phyloP scores from a whole-genome alignment of 2,797 vertebrate species.

The Falco cherrug region DNA sequence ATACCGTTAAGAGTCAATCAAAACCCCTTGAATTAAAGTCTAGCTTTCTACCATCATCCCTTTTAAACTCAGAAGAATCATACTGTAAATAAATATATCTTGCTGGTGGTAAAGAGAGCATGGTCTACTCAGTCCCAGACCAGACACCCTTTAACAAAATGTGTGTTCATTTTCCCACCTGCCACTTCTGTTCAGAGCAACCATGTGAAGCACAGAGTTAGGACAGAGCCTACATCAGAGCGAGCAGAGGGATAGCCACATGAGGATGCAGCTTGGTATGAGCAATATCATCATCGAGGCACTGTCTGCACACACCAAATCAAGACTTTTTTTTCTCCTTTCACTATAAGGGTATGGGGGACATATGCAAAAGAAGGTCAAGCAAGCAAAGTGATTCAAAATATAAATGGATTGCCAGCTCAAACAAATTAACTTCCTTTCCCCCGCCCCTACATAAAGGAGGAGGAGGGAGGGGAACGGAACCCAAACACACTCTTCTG shows the following conservation, averaged over 20 bases:
- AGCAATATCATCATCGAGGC: neutral
- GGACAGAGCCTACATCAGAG: neutral
- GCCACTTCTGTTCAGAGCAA: constrained; percentile 38
- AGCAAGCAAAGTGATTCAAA: neutral
- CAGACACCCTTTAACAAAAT: constrained; percentile 26
- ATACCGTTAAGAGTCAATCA: constrained; percentile 45
- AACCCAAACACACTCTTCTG: neutral
- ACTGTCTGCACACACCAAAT: neutral
- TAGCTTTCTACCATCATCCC: neutral
- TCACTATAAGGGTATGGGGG: neutral
- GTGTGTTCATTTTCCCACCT: constrained; percentile 37
- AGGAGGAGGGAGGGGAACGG: fast-evolving
- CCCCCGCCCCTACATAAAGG: neutral
- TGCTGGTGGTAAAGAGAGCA: constrained; percentile 17
- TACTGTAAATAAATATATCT: constrained; percentile 45
- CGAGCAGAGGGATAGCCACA: neutral
- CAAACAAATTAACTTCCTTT: neutral
- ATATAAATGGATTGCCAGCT: neutral
- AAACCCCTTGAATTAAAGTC: constrained; percentile 13
- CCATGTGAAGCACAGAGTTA: neutral
- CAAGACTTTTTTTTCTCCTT: neutral
- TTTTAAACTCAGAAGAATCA: constrained; percentile 47
- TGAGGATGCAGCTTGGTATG: neutral
- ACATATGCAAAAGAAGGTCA: neutral
- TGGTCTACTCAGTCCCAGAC: neutral